Evolutionary conservation across 2,888 invertebrate species (phyloP).

Genomic region (Esperia sulphurella): DNA sequence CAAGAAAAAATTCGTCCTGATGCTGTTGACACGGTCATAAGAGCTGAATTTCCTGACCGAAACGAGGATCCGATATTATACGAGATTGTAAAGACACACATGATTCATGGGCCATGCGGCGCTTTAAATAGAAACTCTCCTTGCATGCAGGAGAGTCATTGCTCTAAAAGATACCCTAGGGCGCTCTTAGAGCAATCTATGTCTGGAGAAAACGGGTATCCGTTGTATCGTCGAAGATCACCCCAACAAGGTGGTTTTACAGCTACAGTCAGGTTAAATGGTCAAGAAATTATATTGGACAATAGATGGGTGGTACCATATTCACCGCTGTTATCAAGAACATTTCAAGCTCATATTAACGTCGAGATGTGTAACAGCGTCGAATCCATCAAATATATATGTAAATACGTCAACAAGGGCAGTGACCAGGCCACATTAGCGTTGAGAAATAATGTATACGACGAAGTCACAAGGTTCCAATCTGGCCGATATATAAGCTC

Average conservation of each 20-base stretch:
- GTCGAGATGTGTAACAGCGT: constrained; percentile 14
- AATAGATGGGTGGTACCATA: constrained; percentile 25
- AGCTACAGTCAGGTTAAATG: not conserved
- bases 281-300: constrained; percentile 21
- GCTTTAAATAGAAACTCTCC: constrained; percentile 9
- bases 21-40: constrained; percentile 35
- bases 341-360: constrained; percentile 14
- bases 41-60: constrained; percentile 27
- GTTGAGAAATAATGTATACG: constrained; percentile 14
- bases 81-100: constrained; percentile 7
- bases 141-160: constrained; percentile 12
- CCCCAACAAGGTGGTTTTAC: not conserved
- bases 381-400: too few species aligned
- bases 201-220: constrained; percentile 6
- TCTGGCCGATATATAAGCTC: constrained; percentile 19
- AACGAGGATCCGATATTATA: constrained; percentile 9
- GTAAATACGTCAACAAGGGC: constrained; percentile 10
- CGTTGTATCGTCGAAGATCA: constrained; percentile 7
- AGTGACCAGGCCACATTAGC: constrained; percentile 2
- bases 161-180: constrained; percentile 11
- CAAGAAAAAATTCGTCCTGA: constrained; percentile 27
- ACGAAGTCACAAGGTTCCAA: constrained; percentile 17
- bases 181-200: constrained; percentile 6
- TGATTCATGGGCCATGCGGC: constrained; percentile 18
- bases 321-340: constrained; percentile 12